These are phyloP conservation scores for Riparia riparia DNA, from an alignment of 2,113 vertebrate species.

Conservation along the genomic window DNA sequence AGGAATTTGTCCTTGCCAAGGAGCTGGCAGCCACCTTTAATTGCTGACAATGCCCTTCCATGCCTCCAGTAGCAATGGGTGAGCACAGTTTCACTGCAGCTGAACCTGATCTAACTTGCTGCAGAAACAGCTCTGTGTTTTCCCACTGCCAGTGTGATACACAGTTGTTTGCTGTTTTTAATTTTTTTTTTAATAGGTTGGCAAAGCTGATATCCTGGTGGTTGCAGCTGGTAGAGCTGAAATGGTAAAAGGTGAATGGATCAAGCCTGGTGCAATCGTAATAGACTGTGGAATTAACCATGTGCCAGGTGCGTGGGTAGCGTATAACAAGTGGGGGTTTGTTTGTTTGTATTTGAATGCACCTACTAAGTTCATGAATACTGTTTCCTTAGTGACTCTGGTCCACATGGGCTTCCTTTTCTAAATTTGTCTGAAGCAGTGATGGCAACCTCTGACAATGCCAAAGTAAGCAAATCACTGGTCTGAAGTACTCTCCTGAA, in stretches of 20 bases:
- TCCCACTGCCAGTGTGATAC: not conserved
- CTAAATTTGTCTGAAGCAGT: not conserved
- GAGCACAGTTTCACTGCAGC: not conserved
- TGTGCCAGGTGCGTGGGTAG: slow-evolving; percentile 82
- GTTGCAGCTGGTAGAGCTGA: slow-evolving; percentile 93
- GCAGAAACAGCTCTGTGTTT: not conserved
- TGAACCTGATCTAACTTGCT: not conserved
- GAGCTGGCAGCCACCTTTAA: not conserved
- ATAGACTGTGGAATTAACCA: slow-evolving; percentile 99
- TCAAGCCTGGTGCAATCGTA: slow-evolving; percentile 94
- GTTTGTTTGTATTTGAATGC: slow-evolving; percentile 2
- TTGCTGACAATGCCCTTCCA: not conserved
- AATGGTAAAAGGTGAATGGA: slow-evolving; percentile 96
- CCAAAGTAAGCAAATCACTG: not conserved
- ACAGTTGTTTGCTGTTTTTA: not conserved
- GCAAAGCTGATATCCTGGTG: slow-evolving; percentile 93
- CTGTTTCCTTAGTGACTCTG: slow-evolving; percentile 34
- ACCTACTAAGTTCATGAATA: slow-evolving; percentile 35
- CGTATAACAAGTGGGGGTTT: not conserved
- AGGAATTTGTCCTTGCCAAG: not conserved
- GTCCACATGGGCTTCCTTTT: not conserved
- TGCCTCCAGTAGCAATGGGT: not conserved
- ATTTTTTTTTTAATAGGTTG: slow-evolving; percentile 66
- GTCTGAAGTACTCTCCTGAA: not conserved
- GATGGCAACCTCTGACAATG: not conserved